Evolutionary conservation across 2,888 invertebrate species (phyloP).

Genomic region (Iselma pallidipennis): DNA sequence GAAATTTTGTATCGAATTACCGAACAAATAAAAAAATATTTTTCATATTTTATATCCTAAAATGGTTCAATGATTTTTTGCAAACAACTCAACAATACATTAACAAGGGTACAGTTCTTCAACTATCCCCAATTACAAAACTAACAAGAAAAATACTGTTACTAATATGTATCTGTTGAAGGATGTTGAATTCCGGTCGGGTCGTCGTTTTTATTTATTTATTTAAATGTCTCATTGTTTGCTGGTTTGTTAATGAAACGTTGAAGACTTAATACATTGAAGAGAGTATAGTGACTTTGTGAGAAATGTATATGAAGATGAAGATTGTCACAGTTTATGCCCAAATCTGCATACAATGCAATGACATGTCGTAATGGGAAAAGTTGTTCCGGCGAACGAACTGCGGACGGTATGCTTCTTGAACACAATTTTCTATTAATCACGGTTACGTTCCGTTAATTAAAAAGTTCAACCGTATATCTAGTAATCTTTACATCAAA

Average conservation of each 20-base stretch:
- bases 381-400: constrained; percentile 50
- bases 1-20: constrained; percentile 50
- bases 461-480: constrained; percentile 54
- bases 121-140: constrained; percentile 33
- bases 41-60: constrained; percentile 28
- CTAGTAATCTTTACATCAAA: constrained; percentile 43
- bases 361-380: constrained; percentile 58
- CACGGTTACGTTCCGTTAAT: constrained; percentile 57
- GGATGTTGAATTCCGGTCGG: neutral
- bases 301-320: constrained; percentile 44
- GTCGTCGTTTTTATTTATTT: constrained; percentile 10
- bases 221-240: constrained; percentile 18
- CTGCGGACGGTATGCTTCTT: constrained; percentile 52
- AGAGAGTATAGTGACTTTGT: constrained; percentile 24
- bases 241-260: constrained; percentile 18
- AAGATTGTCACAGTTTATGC: constrained; percentile 57
- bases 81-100: neutral
- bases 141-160: neutral
- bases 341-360: constrained; percentile 57
- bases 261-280: constrained; percentile 20
- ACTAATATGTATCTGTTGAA: neutral
- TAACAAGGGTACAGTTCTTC: constrained; percentile 34
- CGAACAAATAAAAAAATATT: constrained; percentile 40
- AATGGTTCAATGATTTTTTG: neutral
- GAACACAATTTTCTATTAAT: constrained; percentile 55